phyloP scores from a whole-genome alignment of 2,888 invertebrate genomes.

The Rhorus exstirpatorius region DNA sequence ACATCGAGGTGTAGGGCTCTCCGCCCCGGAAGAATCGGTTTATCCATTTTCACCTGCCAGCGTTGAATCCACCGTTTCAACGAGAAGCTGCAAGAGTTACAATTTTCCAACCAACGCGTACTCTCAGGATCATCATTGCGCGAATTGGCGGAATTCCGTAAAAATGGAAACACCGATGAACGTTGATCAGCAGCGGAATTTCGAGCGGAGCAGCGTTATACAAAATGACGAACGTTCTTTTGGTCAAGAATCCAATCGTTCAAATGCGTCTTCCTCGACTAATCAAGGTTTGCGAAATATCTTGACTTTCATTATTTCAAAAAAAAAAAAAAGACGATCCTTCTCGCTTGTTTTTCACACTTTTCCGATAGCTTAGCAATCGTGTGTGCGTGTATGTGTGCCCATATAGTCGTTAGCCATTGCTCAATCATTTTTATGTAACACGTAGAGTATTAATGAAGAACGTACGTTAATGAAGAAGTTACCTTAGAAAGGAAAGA shows the following conservation, averaged over 20 bases:
- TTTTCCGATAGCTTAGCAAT: slow-evolving; percentile 31
- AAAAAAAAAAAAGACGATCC: background rate
- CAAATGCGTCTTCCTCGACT: slow-evolving; percentile 19
- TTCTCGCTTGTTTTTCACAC: background rate
- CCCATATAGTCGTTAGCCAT: background rate
- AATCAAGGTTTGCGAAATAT: slow-evolving; percentile 55
- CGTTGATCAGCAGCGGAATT: slow-evolving; percentile 33
- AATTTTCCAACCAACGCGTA: slow-evolving; percentile 27
- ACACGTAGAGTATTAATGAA: too few species aligned
- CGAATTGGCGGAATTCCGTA: slow-evolving; percentile 37
- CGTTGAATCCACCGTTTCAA: slow-evolving; percentile 68
- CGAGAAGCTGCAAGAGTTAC: slow-evolving; percentile 63
- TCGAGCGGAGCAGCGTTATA: background rate
- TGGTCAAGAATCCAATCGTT: slow-evolving; percentile 50
- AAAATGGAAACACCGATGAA: slow-evolving; percentile 38
- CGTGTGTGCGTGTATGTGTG: background rate
- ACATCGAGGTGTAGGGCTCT: slow-evolving; percentile 52
- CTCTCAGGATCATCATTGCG: slow-evolving; percentile 41
- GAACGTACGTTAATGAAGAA: too few species aligned
- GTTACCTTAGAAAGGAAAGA: too few species aligned
- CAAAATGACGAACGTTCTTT: slow-evolving; percentile 19
- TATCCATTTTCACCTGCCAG: slow-evolving; percentile 73
- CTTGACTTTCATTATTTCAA: slow-evolving; percentile 8
- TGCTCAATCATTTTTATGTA: slow-evolving; percentile 1
- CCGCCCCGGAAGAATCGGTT: slow-evolving; percentile 56